A percentile compares a stretch with the other conserved stretches of the same genome.
Evolutionary conservation across 1,140 invertebrate genomes (phyloP).

Genomic region (Philotrypesis tridentata): DNA sequence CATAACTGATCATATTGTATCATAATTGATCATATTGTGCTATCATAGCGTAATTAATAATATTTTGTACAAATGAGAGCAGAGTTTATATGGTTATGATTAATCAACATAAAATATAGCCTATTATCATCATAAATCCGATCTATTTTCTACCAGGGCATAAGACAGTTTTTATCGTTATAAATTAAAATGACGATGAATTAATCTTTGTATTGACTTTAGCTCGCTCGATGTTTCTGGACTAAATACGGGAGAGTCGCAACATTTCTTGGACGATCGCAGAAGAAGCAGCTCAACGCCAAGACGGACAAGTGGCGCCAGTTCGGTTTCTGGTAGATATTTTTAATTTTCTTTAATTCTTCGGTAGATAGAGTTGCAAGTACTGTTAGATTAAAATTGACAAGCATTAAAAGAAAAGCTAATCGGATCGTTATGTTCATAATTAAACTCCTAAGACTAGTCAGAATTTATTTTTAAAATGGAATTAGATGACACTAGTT

Average conservation of each 20-base stretch:
- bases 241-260: conserved; percentile 60
- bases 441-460: background rate
- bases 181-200: too few species aligned
- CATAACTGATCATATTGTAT: too few species aligned
- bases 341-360: background rate
- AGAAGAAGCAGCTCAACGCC: conserved; percentile 71
- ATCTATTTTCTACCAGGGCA: too few species aligned
- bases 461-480: background rate
- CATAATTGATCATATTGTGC: too few species aligned
- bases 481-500: background rate
- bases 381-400: too few species aligned
- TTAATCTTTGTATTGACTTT: conserved; percentile 29
- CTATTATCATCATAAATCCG: too few species aligned
- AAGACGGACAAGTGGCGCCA: conserved; percentile 78
- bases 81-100: too few species aligned
- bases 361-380: too few species aligned
- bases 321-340: conserved; percentile 79
- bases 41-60: too few species aligned
- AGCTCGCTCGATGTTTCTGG: conserved; percentile 70
- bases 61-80: too few species aligned
- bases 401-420: background rate
- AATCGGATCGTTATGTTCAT: background rate
- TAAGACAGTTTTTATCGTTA: too few species aligned
- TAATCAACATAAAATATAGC: too few species aligned
- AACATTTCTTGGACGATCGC: conserved; percentile 70